These are phyloP conservation scores for Euura lappo DNA, from an alignment of 1,140 invertebrate genomes.

Conservation along the genomic window DNA sequence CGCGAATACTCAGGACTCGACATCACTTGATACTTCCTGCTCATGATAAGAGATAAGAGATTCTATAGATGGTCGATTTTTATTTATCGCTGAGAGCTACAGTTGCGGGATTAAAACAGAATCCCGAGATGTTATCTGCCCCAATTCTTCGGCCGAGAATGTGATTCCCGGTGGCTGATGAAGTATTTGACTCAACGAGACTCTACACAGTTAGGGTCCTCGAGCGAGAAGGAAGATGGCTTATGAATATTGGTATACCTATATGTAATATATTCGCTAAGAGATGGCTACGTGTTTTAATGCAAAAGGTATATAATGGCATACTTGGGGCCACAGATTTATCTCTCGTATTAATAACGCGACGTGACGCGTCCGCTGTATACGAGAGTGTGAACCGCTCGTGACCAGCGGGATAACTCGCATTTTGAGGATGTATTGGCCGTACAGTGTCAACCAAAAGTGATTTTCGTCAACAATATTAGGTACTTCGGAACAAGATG, in stretches of 20 bases:
- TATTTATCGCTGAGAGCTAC: too few species aligned
- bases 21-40: too few species aligned
- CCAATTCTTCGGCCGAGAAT: background rate
- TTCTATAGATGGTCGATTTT: too few species aligned
- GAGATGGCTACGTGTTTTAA: background rate
- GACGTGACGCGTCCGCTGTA: background rate
- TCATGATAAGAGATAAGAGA: too few species aligned
- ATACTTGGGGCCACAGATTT: background rate
- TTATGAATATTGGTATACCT: background rate
- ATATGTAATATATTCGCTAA: background rate
- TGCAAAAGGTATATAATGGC: background rate
- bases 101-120: too few species aligned
- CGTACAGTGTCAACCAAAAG: too few species aligned
- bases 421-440: too few species aligned
- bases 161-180: background rate
- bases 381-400: background rate
- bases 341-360: conserved; percentile 7
- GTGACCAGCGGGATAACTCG: too few species aligned
- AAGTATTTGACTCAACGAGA: background rate
- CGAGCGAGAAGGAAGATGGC: background rate
- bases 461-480: too few species aligned
- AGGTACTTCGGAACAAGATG: too few species aligned
- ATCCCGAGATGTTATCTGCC: background rate
- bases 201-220: background rate
- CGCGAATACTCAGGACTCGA: too few species aligned